These are phyloP conservation scores for Amiota mariae DNA, from an alignment of 2,888 invertebrate genomes.

Conservation along the genomic window DNA sequence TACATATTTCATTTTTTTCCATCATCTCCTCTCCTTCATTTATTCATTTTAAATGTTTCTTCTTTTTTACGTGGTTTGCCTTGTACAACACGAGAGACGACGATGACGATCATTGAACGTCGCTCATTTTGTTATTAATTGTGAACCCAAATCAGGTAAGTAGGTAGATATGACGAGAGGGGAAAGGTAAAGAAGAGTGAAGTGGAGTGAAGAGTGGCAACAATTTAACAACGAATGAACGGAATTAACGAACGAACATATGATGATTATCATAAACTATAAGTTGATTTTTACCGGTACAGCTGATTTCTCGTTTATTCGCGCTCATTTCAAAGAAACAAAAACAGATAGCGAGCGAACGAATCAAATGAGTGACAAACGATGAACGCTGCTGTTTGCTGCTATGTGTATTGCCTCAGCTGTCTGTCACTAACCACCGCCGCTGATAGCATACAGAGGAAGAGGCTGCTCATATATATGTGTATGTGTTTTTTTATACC, in stretches of 20 bases:
- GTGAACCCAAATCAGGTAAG: too few relatives aligned
- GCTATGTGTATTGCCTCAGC: constrained; percentile 2
- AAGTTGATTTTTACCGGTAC: constrained; percentile 54
- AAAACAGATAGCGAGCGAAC: neutral
- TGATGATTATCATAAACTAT: constrained; percentile 52
- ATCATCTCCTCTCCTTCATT: neutral
- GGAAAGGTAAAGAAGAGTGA: too few relatives aligned
- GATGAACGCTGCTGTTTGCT: neutral
- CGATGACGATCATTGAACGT: too few relatives aligned
- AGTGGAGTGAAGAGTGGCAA: constrained; percentile 7
- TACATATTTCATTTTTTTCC: constrained; percentile 4
- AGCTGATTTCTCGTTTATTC: constrained; percentile 56
- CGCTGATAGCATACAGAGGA: too few relatives aligned
- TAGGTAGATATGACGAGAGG: too few relatives aligned
- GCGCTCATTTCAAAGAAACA: neutral
- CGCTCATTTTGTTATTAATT: too few relatives aligned
- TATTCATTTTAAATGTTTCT: neutral
- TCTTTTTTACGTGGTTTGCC: constrained; percentile 4
- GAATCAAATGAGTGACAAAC: neutral
- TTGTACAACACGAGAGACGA: neutral
- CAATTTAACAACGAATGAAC: constrained; percentile 53
- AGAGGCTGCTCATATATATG: too few relatives aligned
- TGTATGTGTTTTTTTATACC: neutral
- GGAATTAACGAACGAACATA: constrained; percentile 45
- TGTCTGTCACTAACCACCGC: neutral